Base-by-base conservation (phyloP, 2,797 vertebrate species). In the Oreochromis grahami region DNA sequence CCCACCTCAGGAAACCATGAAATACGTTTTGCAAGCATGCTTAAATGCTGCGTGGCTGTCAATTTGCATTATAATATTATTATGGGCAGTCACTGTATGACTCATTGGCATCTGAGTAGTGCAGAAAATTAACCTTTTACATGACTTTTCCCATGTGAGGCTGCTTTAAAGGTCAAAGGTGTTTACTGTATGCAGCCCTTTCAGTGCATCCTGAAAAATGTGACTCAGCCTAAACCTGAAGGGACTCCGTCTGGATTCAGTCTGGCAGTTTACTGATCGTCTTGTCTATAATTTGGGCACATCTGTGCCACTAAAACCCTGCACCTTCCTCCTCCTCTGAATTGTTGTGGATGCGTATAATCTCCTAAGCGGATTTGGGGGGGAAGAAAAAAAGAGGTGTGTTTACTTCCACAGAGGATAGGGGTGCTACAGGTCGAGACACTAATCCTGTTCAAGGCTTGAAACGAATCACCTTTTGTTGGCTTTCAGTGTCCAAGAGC, bases 361-460 rank as follows among this genome's bases (percentile, higher is more conserved):
- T 94, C 92, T 93, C 85, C 87, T 95, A 94, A 95, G 84, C 34
- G 56, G 94, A 95, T 93, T 95, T 93, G 43, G 58, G 41, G 56
- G 19, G 24, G 56, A 14, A 52, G 83, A 80, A 80, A 58, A 89
- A 94, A 88, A 85, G 90, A 90, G 82, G 83, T 78, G 36, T 80
- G 82, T 79, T 92, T 83, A 70, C 56, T 85, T 84, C 78, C 77
- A 81, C 76, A 60, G 86, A 89, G 84, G 90, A 90, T 86, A 85
- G 65, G n/a, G 55, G 55, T 79, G 84, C 88, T 86, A 83, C 90
- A 90, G 83, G 89, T 89, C 80, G 78, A 86, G 86, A 82, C 80
- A 84, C 82, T 95, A 93, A 95, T 95, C 93, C 92, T 84, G 83
- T 90, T 93, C 86, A 88, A 85, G 84, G 85, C 86, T 83, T 78